Percentiles rank a stretch among this genome's conserved stretches.
These are phyloP conservation scores for Nannobrachium achirus DNA, from an alignment of 2,113 vertebrate genomes.

Conservation along the genomic window DNA sequence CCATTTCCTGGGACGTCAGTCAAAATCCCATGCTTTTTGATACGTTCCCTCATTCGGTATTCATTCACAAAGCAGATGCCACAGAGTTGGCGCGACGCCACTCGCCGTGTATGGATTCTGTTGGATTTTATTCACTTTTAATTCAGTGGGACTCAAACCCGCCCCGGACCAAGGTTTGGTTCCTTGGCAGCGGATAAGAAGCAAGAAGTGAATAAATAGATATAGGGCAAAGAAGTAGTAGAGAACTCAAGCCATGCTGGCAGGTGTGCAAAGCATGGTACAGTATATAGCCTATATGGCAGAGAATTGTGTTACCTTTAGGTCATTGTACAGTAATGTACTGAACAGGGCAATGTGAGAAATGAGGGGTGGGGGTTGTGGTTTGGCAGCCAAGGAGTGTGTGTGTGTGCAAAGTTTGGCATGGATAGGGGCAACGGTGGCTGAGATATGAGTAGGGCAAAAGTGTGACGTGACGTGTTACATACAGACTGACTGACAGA, in stretches of 20 bases:
- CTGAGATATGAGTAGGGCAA: too few relatives aligned
- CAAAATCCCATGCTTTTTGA: slow-evolving; percentile 34
- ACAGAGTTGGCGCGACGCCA: slow-evolving; percentile 14
- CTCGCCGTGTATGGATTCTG: not conserved
- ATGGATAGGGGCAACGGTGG: too few relatives aligned
- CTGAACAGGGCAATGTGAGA: too few relatives aligned
- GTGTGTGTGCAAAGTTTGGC: too few relatives aligned
- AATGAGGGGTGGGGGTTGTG: too few relatives aligned
- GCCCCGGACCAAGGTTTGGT: not conserved
- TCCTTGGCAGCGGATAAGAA: not conserved
- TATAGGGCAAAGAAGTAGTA: not conserved
- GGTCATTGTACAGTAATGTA: too few relatives aligned
- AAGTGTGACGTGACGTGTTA: too few relatives aligned
- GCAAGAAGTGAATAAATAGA: not conserved
- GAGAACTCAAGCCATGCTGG: not conserved
- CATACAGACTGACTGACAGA: too few relatives aligned
- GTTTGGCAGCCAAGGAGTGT: too few relatives aligned
- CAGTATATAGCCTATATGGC: not conserved
- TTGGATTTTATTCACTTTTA: slow-evolving; percentile 11
- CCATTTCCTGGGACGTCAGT: slow-evolving; percentile 61
- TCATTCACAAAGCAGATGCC: slow-evolving; percentile 63
- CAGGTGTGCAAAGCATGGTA: not conserved
- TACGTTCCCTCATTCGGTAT: slow-evolving; percentile 48
- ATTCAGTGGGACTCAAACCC: not conserved
- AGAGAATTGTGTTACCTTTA: not conserved